Conservation (phyloP, 2,113 vertebrate genomes). For the Sprattus sprattus region DNA sequence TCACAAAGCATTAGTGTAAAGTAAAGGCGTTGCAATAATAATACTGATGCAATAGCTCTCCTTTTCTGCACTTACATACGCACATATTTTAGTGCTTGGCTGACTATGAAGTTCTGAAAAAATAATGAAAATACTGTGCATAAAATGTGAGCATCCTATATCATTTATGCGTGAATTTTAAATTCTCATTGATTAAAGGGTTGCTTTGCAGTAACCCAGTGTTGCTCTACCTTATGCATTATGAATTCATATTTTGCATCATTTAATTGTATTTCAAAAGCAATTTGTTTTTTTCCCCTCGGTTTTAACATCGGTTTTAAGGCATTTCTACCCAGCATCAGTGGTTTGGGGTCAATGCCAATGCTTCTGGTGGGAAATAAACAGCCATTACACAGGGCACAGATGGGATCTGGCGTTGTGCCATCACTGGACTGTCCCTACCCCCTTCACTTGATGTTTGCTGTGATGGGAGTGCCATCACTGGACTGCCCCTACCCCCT, state of each 20-base stretch:
- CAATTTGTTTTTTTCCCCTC: too few relatives aligned
- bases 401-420: background rate
- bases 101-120: too few relatives aligned
- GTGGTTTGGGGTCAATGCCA: background rate
- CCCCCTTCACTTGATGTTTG: background rate
- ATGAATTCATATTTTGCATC: background rate
- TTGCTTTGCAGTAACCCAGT: background rate
- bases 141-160: too few relatives aligned
- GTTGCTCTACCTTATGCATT: background rate
- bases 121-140: too few relatives aligned
- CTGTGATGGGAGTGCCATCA: background rate
- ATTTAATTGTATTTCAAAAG: background rate
- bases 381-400: background rate
- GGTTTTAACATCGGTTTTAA: too few relatives aligned
- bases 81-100: background rate
- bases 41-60: too few relatives aligned
- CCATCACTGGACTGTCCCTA: background rate
- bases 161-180: too few relatives aligned
- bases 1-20: too few relatives aligned
- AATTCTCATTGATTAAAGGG: too few relatives aligned
- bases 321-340: background rate
- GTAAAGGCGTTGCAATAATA: too few relatives aligned
- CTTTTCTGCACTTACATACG: background rate
- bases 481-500: background rate
- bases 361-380: background rate